Evolutionary conservation across 1,140 invertebrate species (phyloP), one percentile per base, ranked within the genome.

Genomic region (Anastatus disparis): DNA sequence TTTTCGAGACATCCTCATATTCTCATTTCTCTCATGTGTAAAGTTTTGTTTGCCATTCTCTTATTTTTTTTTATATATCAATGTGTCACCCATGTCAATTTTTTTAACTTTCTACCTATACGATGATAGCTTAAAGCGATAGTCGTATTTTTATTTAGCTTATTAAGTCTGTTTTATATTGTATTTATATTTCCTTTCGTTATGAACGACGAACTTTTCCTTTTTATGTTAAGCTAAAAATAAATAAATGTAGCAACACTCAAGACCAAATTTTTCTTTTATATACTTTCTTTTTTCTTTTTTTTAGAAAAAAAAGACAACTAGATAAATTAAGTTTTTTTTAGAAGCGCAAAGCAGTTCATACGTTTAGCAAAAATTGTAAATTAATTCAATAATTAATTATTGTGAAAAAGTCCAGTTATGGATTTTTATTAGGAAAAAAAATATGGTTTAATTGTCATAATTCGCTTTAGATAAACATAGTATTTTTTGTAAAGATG

Each of bases 1-100:
- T 79, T 77, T 75, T 81, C 73, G 67, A 78, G 58, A 35, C 55
- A 72, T 56, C 40, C 20, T 69, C 29, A 56, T 55, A 31, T 55
- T 44, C 12, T 64, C 20, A 53, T 52, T 53, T 40, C 31, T 40
- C 8, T 17, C 59, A 53, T 17, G 46, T 13, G 24, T 65, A 65
- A 65, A 75, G 71, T 70, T 70, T 59, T 24, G n/a, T 40, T 61
- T 69, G 42, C 46, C 42, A 61, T 62, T 72, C 40, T 52, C 44
- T 67, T 29, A 24, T 17, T 69, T 52, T 38, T 4, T n/a, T 71
- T 67, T 31, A 26, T 67, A 31, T 42, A 58, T 62, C 40, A 63
- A 31, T 75, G 67, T 74, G 58, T 70, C 67, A 70, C 59, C 67
- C 67, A 70, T 70, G 67, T 70, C 26, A 63, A 24, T 55, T 62